Conservation (phyloP, 2,797 vertebrate species). For the Gymnoscopelus microlampas region DNA sequence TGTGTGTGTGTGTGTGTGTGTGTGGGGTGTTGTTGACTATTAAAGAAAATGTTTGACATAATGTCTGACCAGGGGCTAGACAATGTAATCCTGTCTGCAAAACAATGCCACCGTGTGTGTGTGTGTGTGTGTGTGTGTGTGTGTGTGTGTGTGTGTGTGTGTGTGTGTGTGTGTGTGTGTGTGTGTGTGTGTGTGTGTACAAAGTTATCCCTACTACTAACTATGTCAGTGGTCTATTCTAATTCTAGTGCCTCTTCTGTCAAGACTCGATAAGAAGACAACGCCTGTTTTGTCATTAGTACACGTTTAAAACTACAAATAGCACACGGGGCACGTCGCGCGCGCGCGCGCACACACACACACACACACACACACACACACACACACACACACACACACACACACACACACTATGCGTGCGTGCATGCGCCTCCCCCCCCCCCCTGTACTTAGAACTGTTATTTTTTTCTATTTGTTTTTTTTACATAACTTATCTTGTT, state of each 20-base stretch:
- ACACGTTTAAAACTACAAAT: constrained; percentile 25
- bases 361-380: neutral
- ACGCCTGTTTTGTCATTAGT: constrained; percentile 15
- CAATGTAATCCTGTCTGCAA: constrained; percentile 73
- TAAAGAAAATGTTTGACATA: constrained; percentile 55
- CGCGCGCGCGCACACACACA: neutral
- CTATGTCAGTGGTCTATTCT: constrained; percentile 10
- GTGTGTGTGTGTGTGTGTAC: constrained; percentile 7
- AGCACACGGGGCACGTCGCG: constrained; percentile 21
- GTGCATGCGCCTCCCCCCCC: too few species aligned
- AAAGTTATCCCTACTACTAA: neutral
- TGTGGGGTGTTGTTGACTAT: constrained; percentile 28
- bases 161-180: constrained; percentile 8
- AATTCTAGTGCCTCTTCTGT: neutral
- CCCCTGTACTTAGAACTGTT: too few species aligned
- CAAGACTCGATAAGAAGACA: constrained; percentile 35
- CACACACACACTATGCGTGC: neutral
- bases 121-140: neutral
- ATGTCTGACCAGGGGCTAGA: constrained; percentile 61
- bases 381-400: neutral
- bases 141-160: constrained; percentile 6
- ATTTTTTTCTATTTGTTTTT: too few species aligned
- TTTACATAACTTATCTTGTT: too few species aligned
- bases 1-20: neutral
- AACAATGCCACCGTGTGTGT: constrained; percentile 46